Conservation (phyloP, 2,113 vertebrate genomes). For the Clarias gariepinus region DNA sequence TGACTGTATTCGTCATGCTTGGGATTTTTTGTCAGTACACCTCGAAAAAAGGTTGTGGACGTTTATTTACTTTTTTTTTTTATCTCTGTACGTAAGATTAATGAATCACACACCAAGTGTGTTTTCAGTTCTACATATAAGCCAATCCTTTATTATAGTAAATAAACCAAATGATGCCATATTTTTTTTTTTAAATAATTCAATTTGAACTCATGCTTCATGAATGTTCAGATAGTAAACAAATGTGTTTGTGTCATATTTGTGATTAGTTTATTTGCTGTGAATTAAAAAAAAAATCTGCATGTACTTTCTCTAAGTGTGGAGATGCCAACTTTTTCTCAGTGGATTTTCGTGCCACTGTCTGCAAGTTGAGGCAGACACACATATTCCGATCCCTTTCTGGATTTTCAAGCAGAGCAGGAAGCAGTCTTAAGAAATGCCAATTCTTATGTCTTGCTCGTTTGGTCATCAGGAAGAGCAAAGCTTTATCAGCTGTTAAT, state of each 20-base stretch:
- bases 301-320: too few species aligned
- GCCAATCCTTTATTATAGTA: background rate
- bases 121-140: background rate
- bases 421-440: background rate
- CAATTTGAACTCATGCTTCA: background rate
- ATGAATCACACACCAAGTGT: background rate
- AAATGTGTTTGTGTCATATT: too few species aligned
- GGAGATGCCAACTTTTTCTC: background rate
- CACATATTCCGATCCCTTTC: background rate
- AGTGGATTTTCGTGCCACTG: background rate
- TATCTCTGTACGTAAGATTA: background rate
- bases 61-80: too few species aligned
- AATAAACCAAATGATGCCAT: background rate
- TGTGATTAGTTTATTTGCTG: too few species aligned
- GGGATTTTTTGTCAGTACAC: background rate
- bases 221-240: too few species aligned
- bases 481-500: conserved; percentile 1
- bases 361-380: background rate
- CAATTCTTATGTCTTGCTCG: background rate
- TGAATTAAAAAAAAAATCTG: too few species aligned
- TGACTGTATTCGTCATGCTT: background rate
- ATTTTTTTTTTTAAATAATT: too few species aligned
- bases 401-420: background rate
- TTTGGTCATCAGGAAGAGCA: background rate
- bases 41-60: too few species aligned